A percentile compares a stretch with the other conserved stretches of the same genome.
These are phyloP conservation scores for Tipula vernalis DNA, from an alignment of 2,888 invertebrate species.

Conservation along the genomic window DNA sequence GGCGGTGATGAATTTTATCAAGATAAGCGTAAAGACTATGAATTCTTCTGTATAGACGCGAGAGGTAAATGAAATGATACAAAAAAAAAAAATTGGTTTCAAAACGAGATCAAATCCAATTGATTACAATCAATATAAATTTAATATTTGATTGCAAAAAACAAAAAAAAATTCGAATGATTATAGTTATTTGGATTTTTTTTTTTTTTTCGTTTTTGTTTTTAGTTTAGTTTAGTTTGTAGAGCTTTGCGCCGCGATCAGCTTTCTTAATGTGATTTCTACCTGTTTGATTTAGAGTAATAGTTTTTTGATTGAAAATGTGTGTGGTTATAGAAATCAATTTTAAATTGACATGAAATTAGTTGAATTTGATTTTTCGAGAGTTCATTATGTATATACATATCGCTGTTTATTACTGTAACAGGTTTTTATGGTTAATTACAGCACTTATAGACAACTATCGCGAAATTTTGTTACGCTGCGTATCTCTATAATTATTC, in stretches of 20 bases:
- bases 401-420: background rate
- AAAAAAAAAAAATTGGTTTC: background rate
- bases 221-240: background rate
- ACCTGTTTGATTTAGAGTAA: background rate
- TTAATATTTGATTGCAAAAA: constrained; percentile 4
- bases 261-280: background rate
- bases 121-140: constrained; percentile 4
- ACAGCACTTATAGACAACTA: background rate
- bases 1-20: background rate
- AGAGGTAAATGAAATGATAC: background rate
- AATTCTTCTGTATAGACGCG: background rate
- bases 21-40: background rate
- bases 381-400: constrained; percentile 4
- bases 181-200: background rate
- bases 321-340: background rate
- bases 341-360: background rate
- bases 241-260: background rate
- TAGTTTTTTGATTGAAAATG: background rate
- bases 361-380: background rate
- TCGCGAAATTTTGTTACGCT: background rate
- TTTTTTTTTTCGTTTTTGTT: background rate
- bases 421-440: constrained; percentile 1
- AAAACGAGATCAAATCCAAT: constrained; percentile 4
- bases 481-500: background rate
- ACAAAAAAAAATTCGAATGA: background rate